Evolutionary conservation across 2,888 invertebrate genomes (phyloP).

Genomic region (Calliphora vomitoria): DNA sequence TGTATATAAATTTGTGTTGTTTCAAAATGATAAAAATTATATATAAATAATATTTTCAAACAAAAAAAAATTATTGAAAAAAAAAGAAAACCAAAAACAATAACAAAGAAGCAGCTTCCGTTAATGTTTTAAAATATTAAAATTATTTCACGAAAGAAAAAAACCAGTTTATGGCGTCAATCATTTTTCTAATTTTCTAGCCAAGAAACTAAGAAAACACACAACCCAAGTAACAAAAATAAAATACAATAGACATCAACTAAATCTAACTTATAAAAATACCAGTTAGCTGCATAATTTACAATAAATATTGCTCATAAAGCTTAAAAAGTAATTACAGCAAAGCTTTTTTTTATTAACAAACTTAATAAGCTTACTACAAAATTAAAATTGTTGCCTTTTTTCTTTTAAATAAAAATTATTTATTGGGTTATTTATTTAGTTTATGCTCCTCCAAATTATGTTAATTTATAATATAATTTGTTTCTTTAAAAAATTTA

Average conservation of each 20-base stretch:
- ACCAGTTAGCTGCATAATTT: too few relatives aligned
- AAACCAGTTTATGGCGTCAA: constrained; percentile 15
- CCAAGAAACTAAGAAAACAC: background rate
- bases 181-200: background rate
- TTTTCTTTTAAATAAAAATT: background rate
- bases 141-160: background rate
- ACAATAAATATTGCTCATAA: too few relatives aligned
- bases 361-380: too few relatives aligned
- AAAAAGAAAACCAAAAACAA: background rate
- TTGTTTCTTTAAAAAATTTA: constrained; percentile 16
- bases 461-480: constrained; percentile 44
- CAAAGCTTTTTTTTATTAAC: too few relatives aligned
- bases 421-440: constrained; percentile 3
- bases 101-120: constrained; percentile 10
- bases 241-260: too few relatives aligned
- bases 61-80: background rate
- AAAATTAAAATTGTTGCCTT: too few relatives aligned
- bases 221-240: background rate
- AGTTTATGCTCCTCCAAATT: constrained; percentile 6
- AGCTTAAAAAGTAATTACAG: too few relatives aligned
- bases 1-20: constrained; percentile 5
- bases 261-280: too few relatives aligned
- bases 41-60: constrained; percentile 9
- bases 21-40: background rate
- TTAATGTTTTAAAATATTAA: constrained; percentile 30